A percentile compares a stretch with the other conserved stretches of the same genome.
Evolutionary conservation across 2,888 invertebrate genomes (phyloP).

Genomic region (Serripes groenlandicus): DNA sequence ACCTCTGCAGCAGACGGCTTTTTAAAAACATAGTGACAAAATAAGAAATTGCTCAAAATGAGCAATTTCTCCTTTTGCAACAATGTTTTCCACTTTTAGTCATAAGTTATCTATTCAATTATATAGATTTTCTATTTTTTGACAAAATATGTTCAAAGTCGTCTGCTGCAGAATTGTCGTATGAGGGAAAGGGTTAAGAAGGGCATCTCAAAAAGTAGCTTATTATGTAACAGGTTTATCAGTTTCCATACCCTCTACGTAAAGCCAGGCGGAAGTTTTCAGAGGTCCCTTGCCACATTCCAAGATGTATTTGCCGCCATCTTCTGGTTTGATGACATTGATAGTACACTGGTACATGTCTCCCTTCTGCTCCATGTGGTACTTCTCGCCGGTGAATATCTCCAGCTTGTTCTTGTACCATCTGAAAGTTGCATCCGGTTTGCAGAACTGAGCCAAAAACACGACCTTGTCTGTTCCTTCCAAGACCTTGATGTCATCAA

Average conservation of each 20-base stretch:
- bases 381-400: constrained; percentile 97
- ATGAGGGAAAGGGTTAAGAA: no score
- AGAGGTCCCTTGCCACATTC: constrained; percentile 94
- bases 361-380: constrained; percentile 96
- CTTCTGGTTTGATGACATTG: constrained; percentile 96
- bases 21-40: neutral
- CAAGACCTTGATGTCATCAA: constrained; percentile 97
- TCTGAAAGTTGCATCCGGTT: constrained; percentile 91
- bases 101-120: no score
- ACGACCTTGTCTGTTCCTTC: constrained; percentile 98
- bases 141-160: no score
- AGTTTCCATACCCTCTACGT: constrained; percentile 94
- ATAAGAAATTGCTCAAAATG: neutral
- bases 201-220: no score
- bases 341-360: constrained; percentile 97
- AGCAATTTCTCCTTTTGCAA: neutral
- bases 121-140: no score
- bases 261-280: constrained; percentile 95
- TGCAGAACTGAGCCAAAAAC: constrained; percentile 98
- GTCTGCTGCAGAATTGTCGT: no score
- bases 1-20: neutral
- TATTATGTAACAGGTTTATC: no score
- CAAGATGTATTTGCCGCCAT: constrained; percentile 98
- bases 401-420: constrained; percentile 91
- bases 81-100: neutral